phyloP scores from a whole-genome alignment of 1,140 invertebrate genomes.

The Drosophila ananassae region DNA sequence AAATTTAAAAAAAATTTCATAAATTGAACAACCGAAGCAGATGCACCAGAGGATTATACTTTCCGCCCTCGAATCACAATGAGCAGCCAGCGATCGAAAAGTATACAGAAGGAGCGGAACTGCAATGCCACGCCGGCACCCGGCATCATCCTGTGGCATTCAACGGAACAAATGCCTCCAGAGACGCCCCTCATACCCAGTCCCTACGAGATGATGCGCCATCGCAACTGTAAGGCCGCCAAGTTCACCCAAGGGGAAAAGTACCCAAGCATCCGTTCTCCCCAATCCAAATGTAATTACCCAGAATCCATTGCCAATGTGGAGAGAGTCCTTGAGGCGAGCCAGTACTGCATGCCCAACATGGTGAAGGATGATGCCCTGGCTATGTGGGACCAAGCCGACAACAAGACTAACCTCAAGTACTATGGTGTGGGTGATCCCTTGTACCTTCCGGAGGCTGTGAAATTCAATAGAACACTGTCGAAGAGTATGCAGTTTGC shows the following conservation, averaged over 20 bases:
- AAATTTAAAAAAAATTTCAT: neutral
- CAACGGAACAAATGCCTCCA: neutral
- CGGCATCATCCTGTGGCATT: neutral
- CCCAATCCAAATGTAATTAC: slow-evolving; percentile 40
- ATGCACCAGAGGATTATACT: neutral
- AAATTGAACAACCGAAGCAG: neutral
- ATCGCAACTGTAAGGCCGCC: slow-evolving; percentile 41
- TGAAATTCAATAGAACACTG: slow-evolving; percentile 18
- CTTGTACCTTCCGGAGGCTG: slow-evolving; percentile 5
- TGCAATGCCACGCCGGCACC: too few species aligned
- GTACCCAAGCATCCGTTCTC: slow-evolving; percentile 50
- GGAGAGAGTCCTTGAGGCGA: slow-evolving; percentile 17
- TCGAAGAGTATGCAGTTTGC: slow-evolving; percentile 14
- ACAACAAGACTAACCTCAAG: slow-evolving; percentile 29
- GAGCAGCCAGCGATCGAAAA: neutral
- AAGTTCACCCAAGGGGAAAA: slow-evolving; percentile 15
- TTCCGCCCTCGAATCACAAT: neutral
- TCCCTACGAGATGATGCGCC: slow-evolving; percentile 35
- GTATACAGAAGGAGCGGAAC: neutral
- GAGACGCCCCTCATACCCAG: neutral
- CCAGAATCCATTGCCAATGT: slow-evolving; percentile 1
- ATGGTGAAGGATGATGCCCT: slow-evolving; percentile 16
- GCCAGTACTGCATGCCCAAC: slow-evolving; percentile 15
- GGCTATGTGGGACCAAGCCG: slow-evolving; percentile 35
- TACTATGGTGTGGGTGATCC: slow-evolving; percentile 41